Percentiles rank a stretch among this genome's conserved stretches.
Evolutionary conservation across 2,888 invertebrate genomes (phyloP).

Genomic region (Aporophyla lueneburgensis): DNA sequence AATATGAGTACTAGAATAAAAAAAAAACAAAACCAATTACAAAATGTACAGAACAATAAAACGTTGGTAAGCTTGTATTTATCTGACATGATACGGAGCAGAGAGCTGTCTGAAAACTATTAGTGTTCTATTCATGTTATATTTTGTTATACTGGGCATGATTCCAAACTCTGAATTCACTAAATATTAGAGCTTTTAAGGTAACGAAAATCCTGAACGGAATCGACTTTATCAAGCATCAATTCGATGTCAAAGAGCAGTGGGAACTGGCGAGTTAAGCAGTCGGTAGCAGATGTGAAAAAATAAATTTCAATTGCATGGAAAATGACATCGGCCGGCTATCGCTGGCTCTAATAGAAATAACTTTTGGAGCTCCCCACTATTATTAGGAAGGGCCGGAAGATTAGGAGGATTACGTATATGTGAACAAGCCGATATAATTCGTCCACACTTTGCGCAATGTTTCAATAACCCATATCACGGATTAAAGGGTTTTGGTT

Average conservation of each 20-base stretch:
- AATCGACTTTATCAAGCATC: constrained; percentile 53
- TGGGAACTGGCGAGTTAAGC: constrained; percentile 43
- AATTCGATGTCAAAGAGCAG: constrained; percentile 58
- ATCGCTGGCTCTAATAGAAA: constrained; percentile 62
- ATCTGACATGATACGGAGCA: constrained; percentile 41
- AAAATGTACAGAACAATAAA: constrained; percentile 38
- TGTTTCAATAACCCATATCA: constrained; percentile 86
- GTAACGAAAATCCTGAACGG: constrained; percentile 31
- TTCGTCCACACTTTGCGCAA: constrained; percentile 79
- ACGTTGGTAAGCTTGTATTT: constrained; percentile 32
- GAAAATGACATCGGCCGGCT: constrained; percentile 50
- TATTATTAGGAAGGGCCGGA: constrained; percentile 71
- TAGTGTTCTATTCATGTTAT: constrained; percentile 53
- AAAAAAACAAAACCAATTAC: constrained; percentile 15
- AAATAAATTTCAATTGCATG: constrained; percentile 63
- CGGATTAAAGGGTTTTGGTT: constrained; percentile 86
- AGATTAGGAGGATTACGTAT: constrained; percentile 71
- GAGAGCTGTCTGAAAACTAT: constrained; percentile 56
- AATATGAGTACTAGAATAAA: constrained; percentile 1
- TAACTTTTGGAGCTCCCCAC: constrained; percentile 66
- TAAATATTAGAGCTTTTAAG: constrained; percentile 57
- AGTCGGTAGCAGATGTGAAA: constrained; percentile 48
- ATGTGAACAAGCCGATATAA: constrained; percentile 76
- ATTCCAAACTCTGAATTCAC: constrained; percentile 44
- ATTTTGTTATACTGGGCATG: constrained; percentile 47